Evolutionary conservation across 2,888 invertebrate genomes (phyloP), one percentile per base, ranked within the genome.

Genomic region (Eubasilissa splendida): DNA sequence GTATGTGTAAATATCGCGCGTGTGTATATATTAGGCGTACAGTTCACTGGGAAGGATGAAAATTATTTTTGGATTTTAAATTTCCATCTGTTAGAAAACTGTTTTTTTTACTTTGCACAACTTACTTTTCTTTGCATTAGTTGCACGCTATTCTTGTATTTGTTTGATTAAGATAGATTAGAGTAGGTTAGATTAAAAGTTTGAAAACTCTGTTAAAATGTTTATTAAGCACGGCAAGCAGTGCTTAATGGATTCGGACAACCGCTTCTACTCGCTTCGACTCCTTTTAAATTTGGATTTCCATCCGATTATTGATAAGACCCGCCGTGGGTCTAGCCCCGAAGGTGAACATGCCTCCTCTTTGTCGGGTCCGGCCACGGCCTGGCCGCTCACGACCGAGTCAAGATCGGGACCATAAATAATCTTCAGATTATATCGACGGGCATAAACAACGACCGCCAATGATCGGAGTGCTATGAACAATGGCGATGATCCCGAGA

Each of bases 361-460:
- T 76, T 75, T 75, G 77, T 77, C 65, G 65, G 76, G 33, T 50
- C 52, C 56, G 68, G 54, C 54, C 68, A 33, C 42, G 60, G 68
- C 22, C 63, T 14, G 59, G 53, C 42, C 73, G 73, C 73, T 79
- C 78, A 79, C 78, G 78, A 79, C 77, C 73, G 63, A 53, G 53
- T 53, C 70, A 11, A 70, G 66, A 54, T 76, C 76, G 76, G 77
- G 68, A 60, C 74, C 50, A 79, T 79, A 66, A 75, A 74, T 75
- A 79, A 79, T 79, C 58, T 74, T 59, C 73, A 68, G 79, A 79
- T 79, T 75, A 75, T 66, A 79, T 79, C 79, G 74, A 74, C 53
- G 56, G 56, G 60, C 75, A 74, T 79, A 79, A 79, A 79, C 73
- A 73, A 79, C 71, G 54, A 42, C 22, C 59, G 63, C 31, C 53